A percentile compares a stretch with the other conserved stretches of the same genome.
phyloP scores from a whole-genome alignment of 2,113 vertebrate species.

The Nesoenas mayeri region DNA sequence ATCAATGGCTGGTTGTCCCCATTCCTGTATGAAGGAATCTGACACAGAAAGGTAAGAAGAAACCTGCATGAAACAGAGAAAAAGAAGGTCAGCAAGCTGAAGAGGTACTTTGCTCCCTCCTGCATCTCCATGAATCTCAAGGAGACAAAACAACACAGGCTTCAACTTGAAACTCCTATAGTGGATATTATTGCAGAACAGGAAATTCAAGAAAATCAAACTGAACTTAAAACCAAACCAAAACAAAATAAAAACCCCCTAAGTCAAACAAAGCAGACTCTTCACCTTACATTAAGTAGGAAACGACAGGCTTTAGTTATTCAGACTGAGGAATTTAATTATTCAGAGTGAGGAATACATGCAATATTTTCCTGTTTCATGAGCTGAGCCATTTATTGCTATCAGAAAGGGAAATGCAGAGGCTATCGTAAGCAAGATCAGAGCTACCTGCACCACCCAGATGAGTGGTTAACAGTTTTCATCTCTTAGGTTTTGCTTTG shows the following conservation, averaged over 20 bases:
- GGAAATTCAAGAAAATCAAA: neutral
- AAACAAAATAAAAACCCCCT: too few relatives aligned
- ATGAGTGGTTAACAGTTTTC: neutral
- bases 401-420: neutral
- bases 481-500: neutral
- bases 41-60: neutral
- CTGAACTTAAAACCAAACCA: neutral
- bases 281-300: neutral
- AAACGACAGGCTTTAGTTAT: neutral
- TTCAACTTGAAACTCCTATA: neutral
- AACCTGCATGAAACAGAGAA: neutral
- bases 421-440: neutral
- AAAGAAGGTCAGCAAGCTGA: neutral
- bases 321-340: too few relatives aligned
- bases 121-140: neutral
- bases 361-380: neutral
- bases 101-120: neutral
- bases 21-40: neutral
- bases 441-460: neutral
- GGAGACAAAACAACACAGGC: neutral
- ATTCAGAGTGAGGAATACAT: neutral
- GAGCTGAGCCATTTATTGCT: neutral
- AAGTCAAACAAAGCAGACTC: neutral
- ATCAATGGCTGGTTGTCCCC: neutral
- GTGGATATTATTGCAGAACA: neutral